Percentiles rank a stretch among this genome's conserved stretches.
Conservation (phyloP, 2,888 invertebrate species). For the Epirrhoe tristata region DNA sequence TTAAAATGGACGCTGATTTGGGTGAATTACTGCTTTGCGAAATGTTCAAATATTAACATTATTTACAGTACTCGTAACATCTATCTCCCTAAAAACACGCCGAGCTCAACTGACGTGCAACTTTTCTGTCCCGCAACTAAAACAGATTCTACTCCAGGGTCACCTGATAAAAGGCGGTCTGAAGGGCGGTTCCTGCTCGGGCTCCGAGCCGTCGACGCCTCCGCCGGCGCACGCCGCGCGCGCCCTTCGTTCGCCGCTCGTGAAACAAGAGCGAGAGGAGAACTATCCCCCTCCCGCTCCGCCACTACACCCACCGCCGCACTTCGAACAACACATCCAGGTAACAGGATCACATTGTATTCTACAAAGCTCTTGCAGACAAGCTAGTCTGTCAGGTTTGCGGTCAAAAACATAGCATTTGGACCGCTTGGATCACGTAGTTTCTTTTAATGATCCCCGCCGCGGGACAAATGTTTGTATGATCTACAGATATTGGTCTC, state of each 20-base stretch:
- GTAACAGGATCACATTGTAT: conserved; percentile 3
- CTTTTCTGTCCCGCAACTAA: conserved; percentile 9
- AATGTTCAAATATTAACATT: background rate
- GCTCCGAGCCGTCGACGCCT: conserved; percentile 81
- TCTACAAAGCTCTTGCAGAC: too few species aligned
- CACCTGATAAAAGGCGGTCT: conserved; percentile 61
- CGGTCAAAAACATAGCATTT: too few species aligned
- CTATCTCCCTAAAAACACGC: background rate
- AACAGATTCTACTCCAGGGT: conserved; percentile 53
- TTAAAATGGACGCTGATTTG: background rate
- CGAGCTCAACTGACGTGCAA: background rate
- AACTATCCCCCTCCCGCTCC: conserved; percentile 71
- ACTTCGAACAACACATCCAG: conserved; percentile 77
- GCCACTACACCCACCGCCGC: conserved; percentile 63
- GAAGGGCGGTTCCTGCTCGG: conserved; percentile 74
- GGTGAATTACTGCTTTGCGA: background rate
- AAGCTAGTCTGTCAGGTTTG: too few species aligned
- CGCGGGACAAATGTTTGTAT: too few species aligned
- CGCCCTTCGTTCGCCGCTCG: conserved; percentile 74
- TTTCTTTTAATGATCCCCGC: too few species aligned
- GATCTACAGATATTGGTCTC: too few species aligned
- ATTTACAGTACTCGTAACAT: background rate
- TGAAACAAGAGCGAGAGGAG: conserved; percentile 88
- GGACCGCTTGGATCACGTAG: too few species aligned
- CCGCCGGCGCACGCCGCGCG: conserved; percentile 79